Percentiles rank a stretch among this genome's conserved stretches.
These are phyloP conservation scores for Tenualosa ilisha DNA, from an alignment of 2,797 vertebrate species.

Conservation along the genomic window DNA sequence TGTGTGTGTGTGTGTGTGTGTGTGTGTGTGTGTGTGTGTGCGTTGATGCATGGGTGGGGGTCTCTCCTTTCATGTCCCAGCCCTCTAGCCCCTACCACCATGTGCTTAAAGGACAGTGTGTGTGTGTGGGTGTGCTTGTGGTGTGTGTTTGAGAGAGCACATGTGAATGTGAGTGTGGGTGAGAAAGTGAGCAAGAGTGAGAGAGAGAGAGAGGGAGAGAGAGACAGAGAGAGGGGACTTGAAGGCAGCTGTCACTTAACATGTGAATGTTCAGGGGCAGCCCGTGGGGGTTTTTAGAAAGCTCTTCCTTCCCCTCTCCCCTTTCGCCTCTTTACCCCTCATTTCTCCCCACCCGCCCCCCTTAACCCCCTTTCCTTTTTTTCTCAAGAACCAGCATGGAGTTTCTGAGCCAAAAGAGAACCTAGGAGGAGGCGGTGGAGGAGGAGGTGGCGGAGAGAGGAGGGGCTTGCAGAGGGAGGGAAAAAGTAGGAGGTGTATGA, in stretches of 20 bases:
- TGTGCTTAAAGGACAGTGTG: constrained; percentile 21
- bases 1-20: constrained; percentile 63
- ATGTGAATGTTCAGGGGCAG: constrained; percentile 80
- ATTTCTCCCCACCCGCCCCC: constrained; percentile 31
- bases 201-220: constrained; percentile 15
- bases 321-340: neutral
- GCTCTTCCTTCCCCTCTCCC: constrained; percentile 60
- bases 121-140: neutral
- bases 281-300: constrained; percentile 75
- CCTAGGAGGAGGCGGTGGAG: constrained; percentile 53
- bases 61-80: constrained; percentile 73
- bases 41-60: constrained; percentile 67
- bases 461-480: constrained; percentile 47
- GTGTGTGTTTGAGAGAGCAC: constrained; percentile 28
- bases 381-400: constrained; percentile 70
- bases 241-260: constrained; percentile 85
- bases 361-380: constrained; percentile 61
- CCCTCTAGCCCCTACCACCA: constrained; percentile 59
- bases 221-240: constrained; percentile 61
- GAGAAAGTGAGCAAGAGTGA: constrained; percentile 2
- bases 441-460: constrained; percentile 66
- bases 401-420: constrained; percentile 73
- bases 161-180: constrained; percentile 44
- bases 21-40: constrained; percentile 42
- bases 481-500: constrained; percentile 66